Evolutionary conservation across 2,797 vertebrate genomes (phyloP).

Genomic region (Lithobates pipiens): DNA sequence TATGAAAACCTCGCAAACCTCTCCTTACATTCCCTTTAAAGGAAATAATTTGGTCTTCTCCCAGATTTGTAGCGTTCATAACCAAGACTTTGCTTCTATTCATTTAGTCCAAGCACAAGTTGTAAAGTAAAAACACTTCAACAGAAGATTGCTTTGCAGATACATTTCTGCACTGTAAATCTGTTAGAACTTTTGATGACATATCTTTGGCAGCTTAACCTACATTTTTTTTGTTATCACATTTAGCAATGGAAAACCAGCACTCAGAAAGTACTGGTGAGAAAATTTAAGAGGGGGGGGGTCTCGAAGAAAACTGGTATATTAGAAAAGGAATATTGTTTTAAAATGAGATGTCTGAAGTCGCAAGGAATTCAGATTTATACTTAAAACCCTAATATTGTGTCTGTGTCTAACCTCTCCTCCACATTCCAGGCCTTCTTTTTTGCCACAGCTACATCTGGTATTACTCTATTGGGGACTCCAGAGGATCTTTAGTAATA

Average conservation of each 20-base stretch:
- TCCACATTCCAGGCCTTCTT: too few relatives aligned
- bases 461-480: too few relatives aligned
- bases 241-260: background rate
- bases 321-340: too few relatives aligned
- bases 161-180: constrained; percentile 8
- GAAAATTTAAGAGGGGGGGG: background rate
- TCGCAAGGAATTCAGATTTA: too few relatives aligned
- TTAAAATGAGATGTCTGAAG: too few relatives aligned
- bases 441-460: too few relatives aligned
- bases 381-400: too few relatives aligned
- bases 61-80: constrained; percentile 71
- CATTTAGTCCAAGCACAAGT: constrained; percentile 67
- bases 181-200: constrained; percentile 1
- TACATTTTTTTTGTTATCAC: background rate
- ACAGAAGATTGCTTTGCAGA: constrained; percentile 20
- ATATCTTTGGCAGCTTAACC: constrained; percentile 32
- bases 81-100: constrained; percentile 65
- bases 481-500: too few relatives aligned
- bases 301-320: too few relatives aligned
- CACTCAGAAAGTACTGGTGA: background rate
- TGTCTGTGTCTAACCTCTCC: too few relatives aligned
- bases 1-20: constrained; percentile 48
- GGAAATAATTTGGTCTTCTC: constrained; percentile 74
- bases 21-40: constrained; percentile 78
- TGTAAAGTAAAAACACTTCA: constrained; percentile 55